These are phyloP conservation scores for Chiridota heheva DNA, from an alignment of 35 echinoderm and acorn worm genomes.

Conservation along the genomic window DNA sequence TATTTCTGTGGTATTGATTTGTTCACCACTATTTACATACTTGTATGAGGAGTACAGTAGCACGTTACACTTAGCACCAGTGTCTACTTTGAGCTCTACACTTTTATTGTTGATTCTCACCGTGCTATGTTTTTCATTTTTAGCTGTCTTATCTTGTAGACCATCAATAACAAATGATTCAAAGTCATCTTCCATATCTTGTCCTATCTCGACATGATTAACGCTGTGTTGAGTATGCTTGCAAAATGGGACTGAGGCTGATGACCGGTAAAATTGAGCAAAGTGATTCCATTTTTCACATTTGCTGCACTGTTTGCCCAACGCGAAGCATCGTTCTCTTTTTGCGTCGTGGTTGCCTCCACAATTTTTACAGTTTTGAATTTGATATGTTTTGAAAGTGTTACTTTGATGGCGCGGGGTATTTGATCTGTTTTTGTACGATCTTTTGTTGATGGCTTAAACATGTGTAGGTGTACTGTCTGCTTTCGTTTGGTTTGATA, in stretches of 20 bases:
- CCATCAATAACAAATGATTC: background rate
- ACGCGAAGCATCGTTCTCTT: slow-evolving; percentile 19
- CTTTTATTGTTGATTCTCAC: no score
- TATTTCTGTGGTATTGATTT: no score
- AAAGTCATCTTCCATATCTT: background rate
- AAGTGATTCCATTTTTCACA: slow-evolving; percentile 38
- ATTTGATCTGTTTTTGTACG: background rate
- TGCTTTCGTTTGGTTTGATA: background rate
- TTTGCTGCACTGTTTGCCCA: slow-evolving; percentile 37
- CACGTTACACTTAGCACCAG: no score
- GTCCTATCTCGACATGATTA: background rate
- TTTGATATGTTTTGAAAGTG: no score
- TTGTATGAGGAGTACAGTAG: no score
- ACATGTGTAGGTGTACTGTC: background rate
- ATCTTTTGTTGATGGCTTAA: background rate
- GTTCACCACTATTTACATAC: no score
- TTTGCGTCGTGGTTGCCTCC: background rate
- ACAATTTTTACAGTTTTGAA: slow-evolving; percentile 12
- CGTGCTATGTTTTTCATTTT: no score
- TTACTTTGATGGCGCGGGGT: no score
- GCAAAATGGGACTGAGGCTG: background rate
- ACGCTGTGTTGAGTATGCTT: background rate
- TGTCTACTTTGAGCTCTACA: no score
- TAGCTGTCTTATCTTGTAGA: background rate
- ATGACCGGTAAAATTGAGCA: background rate